phyloP scores from a whole-genome alignment of 2,888 invertebrate genomes.

The Hesperia comma region DNA sequence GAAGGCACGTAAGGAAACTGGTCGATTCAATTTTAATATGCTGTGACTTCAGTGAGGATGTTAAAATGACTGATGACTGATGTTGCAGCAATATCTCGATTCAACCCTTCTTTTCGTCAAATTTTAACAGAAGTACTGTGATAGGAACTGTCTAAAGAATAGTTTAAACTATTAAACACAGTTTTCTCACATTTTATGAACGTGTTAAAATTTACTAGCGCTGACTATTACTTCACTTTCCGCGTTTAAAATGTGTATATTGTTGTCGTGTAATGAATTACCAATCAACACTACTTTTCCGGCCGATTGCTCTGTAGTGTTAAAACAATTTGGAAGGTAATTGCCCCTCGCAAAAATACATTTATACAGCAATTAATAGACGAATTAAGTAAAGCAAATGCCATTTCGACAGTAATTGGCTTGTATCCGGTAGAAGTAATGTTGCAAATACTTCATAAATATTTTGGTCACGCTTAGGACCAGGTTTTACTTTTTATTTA shows the following conservation, averaged over 20 bases:
- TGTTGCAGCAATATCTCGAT: no score
- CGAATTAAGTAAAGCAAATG: conserved; percentile 11
- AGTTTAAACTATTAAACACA: no score
- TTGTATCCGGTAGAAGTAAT: conserved; percentile 19
- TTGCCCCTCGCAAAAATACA: conserved; percentile 7
- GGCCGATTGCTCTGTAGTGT: not conserved
- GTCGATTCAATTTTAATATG: no score
- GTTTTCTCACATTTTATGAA: no score
- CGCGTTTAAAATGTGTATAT: not conserved
- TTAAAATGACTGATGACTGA: no score
- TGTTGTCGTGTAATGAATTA: not conserved
- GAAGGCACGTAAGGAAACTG: no score
- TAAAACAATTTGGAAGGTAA: conserved; percentile 6
- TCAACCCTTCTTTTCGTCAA: no score
- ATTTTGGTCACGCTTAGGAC: not conserved
- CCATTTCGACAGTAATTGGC: conserved; percentile 26
- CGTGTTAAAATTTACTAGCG: not conserved
- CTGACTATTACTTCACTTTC: not conserved
- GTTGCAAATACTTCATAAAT: not conserved
- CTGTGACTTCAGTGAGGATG: no score
- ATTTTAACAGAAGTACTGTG: no score
- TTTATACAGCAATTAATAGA: conserved; percentile 17
- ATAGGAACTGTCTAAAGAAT: no score
- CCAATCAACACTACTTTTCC: conserved; percentile 3
- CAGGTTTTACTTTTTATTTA: not conserved